These are phyloP conservation scores for Pardosa pseudoannulata DNA, from an alignment of 2,888 invertebrate genomes.

Conservation along the genomic window DNA sequence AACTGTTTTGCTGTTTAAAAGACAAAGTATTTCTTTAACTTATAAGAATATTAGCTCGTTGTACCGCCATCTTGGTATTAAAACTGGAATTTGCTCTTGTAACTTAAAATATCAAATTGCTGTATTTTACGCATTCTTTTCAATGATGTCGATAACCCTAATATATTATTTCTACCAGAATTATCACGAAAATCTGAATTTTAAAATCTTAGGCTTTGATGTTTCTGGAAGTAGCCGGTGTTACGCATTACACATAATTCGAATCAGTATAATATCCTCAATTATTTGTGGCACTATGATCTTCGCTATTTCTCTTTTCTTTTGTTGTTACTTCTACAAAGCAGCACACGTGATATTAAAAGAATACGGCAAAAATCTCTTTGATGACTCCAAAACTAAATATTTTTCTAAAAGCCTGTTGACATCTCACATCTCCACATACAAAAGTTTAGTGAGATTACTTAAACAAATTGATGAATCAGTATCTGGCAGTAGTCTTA, in stretches of 20 bases:
- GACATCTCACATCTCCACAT: conserved; percentile 5
- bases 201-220: not conserved
- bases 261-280: not conserved
- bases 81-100: not conserved
- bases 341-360: not conserved
- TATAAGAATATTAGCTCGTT: not conserved
- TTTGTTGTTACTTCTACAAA: conserved; percentile 27
- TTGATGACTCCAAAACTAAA: not conserved
- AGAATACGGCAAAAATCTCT: not conserved
- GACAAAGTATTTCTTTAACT: not conserved
- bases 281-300: not conserved
- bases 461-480: conserved; percentile 11
- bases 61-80: not conserved
- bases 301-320: conserved; percentile 4
- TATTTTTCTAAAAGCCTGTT: conserved; percentile 1
- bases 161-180: not conserved
- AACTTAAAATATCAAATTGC: not conserved
- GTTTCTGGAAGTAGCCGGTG: not conserved
- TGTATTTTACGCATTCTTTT: not conserved
- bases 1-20: not conserved
- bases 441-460: conserved; percentile 17
- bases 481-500: conserved; percentile 8
- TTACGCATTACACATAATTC: not conserved
- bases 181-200: not conserved
- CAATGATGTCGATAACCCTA: not conserved